A percentile compares a stretch with the other conserved stretches of the same genome.
Evolutionary conservation across 2,797 vertebrate species (phyloP).

Genomic region (Enteromius paludinosus): DNA sequence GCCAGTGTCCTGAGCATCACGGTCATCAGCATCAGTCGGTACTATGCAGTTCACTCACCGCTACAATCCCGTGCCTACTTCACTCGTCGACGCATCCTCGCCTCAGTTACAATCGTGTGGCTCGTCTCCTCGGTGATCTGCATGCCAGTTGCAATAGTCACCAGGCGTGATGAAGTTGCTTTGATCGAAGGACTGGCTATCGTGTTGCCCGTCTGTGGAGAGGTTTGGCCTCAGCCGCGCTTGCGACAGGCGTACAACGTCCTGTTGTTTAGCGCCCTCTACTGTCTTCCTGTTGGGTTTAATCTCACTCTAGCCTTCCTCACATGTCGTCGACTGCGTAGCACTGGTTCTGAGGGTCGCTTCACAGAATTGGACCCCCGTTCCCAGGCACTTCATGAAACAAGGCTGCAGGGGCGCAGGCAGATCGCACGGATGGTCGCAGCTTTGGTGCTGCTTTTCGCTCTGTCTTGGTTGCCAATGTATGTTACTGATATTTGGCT

Average conservation of each 20-base stretch:
- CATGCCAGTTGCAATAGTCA: slow-evolving; percentile 87
- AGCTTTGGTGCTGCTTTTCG: slow-evolving; percentile 86
- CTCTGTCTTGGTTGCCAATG: slow-evolving; percentile 87
- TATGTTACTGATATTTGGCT: slow-evolving; percentile 90
- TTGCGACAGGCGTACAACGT: slow-evolving; percentile 89
- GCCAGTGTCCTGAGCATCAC: slow-evolving; percentile 88
- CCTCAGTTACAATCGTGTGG: slow-evolving; percentile 87
- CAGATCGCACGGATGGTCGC: slow-evolving; percentile 91
- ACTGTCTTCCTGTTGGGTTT: slow-evolving; percentile 89
- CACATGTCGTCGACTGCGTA: slow-evolving; percentile 81
- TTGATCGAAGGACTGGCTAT: slow-evolving; percentile 78
- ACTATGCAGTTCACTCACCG: slow-evolving; percentile 87
- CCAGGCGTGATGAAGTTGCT: slow-evolving; percentile 81
- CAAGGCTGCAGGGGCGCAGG: slow-evolving; percentile 84
- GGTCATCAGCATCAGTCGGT: slow-evolving; percentile 88
- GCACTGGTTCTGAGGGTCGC: slow-evolving; percentile 46
- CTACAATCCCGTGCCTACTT: slow-evolving; percentile 86
- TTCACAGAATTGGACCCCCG: slow-evolving; percentile 81
- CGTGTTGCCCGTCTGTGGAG: slow-evolving; percentile 84
- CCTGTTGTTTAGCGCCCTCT: slow-evolving; percentile 87
- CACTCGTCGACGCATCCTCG: slow-evolving; percentile 82
- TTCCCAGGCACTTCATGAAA: slow-evolving; percentile 80
- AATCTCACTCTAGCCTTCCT: slow-evolving; percentile 89
- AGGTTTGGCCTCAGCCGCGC: slow-evolving; percentile 86
- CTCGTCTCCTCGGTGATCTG: slow-evolving; percentile 84